These are phyloP conservation scores for Piprites chloris DNA, from an alignment of 2,113 vertebrate genomes.

Conservation along the genomic window DNA sequence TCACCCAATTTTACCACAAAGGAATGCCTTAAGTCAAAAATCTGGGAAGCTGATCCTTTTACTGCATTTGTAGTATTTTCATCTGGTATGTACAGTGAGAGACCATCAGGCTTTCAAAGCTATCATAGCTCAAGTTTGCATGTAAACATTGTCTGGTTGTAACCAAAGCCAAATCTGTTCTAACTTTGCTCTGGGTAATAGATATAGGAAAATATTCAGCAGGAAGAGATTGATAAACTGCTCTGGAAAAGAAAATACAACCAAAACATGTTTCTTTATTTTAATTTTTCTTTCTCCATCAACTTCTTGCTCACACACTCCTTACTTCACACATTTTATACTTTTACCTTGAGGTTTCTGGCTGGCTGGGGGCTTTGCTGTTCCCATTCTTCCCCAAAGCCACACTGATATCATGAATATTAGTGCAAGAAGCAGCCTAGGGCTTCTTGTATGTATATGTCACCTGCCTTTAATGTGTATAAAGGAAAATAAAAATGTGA, in stretches of 20 bases:
- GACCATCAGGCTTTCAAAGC: not conserved
- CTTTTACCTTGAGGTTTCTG: not conserved
- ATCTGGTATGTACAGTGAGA: not conserved
- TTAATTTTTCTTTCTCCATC: not conserved
- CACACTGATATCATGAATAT: not conserved
- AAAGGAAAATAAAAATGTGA: not conserved
- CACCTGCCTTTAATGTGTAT: not conserved
- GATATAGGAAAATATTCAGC: not conserved
- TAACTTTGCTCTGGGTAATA: not conserved
- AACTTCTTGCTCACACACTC: not conserved
- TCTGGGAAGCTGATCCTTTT: conserved; percentile 40
- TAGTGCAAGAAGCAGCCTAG: not conserved
- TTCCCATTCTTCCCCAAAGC: not conserved
- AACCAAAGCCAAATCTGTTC: conserved; percentile 5
- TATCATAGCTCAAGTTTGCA: not conserved
- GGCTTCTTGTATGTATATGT: not conserved
- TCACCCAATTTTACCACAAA: conserved; percentile 28
- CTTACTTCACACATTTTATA: not conserved
- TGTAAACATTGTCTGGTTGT: conserved; percentile 22
- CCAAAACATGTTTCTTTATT: not conserved
- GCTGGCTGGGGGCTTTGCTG: not conserved
- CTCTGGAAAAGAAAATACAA: not conserved
- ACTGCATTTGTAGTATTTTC: conserved; percentile 26
- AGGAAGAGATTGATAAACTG: not conserved
- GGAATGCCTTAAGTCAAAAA: conserved; percentile 48